Percentiles rank a stretch among this genome's conserved stretches.
Conservation (phyloP, 2,888 invertebrate genomes). For the Fragum whitleyi region DNA sequence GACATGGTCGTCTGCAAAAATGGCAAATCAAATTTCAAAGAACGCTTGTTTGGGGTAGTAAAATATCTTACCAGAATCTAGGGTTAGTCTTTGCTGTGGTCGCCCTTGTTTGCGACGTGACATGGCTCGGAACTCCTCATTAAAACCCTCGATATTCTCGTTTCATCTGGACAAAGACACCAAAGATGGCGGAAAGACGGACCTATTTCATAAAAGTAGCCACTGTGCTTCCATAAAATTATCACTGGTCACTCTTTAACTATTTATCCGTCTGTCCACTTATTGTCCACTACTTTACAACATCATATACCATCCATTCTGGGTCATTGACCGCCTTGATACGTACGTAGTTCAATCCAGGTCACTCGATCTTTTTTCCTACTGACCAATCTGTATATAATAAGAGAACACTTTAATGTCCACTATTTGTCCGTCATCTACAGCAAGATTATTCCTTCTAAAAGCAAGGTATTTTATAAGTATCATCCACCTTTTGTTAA, state of each 20-base stretch:
- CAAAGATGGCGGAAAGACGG: slow-evolving; percentile 65
- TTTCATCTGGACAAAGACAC: slow-evolving; percentile 65
- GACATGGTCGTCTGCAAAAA: neutral
- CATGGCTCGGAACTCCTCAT: slow-evolving; percentile 71
- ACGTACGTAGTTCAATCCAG: slow-evolving; percentile 45
- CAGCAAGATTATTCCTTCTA: neutral
- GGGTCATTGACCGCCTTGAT: slow-evolving; percentile 60
- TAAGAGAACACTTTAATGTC: slow-evolving; percentile 23
- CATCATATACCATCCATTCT: slow-evolving; percentile 37
- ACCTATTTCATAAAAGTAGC: slow-evolving; percentile 60
- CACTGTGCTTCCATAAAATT: slow-evolving; percentile 29
- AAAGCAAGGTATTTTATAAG: neutral
- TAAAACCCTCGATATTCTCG: slow-evolving; percentile 61
- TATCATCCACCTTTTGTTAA: neutral
- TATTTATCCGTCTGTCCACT: slow-evolving; percentile 37
- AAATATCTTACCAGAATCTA: slow-evolving; percentile 83
- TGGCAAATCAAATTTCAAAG: neutral
- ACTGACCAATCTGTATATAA: slow-evolving; percentile 59
- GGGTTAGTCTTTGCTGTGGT: slow-evolving; percentile 85
- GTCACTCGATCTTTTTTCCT: slow-evolving; percentile 49
- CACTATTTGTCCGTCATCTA: slow-evolving; percentile 15
- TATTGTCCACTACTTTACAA: slow-evolving; percentile 16
- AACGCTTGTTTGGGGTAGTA: neutral
- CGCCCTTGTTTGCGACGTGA: slow-evolving; percentile 85
- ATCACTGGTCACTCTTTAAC: slow-evolving; percentile 28